A percentile compares a stretch with the other conserved stretches of the same genome.
These are phyloP conservation scores for Holotrichia oblita DNA, from an alignment of 1,140 invertebrate species.

Conservation along the genomic window DNA sequence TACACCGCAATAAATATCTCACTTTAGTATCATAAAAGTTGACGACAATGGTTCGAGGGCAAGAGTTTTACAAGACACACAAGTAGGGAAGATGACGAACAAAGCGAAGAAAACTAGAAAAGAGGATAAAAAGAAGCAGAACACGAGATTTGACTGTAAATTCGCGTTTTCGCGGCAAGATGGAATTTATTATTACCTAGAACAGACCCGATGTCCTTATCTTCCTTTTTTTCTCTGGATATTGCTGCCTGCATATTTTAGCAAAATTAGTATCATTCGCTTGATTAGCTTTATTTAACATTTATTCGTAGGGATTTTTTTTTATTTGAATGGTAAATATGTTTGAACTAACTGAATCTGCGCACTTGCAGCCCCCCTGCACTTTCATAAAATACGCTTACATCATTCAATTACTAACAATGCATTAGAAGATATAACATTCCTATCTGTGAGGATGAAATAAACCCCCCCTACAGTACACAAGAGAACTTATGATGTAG, in stretches of 20 bases:
- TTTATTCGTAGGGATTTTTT: too few relatives aligned
- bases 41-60: conserved; percentile 49
- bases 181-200: conserved; percentile 8
- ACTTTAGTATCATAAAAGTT: conserved; percentile 52
- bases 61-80: conserved; percentile 50
- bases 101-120: conserved; percentile 45
- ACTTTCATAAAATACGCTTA: too few relatives aligned
- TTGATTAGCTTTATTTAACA: too few relatives aligned
- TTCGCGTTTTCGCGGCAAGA: conserved; percentile 35
- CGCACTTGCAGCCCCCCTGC: too few relatives aligned
- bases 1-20: conserved; percentile 51
- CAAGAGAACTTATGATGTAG: too few relatives aligned
- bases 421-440: too few relatives aligned
- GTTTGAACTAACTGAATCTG: too few relatives aligned
- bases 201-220: background rate
- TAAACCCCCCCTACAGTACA: too few relatives aligned
- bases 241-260: background rate
- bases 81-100: conserved; percentile 46
- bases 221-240: background rate
- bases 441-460: too few relatives aligned
- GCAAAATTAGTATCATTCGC: background rate
- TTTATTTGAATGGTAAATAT: too few relatives aligned
- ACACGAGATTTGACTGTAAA: conserved; percentile 49
- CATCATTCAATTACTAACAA: too few relatives aligned
- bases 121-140: conserved; percentile 38